Base-by-base conservation (phyloP, 2,888 invertebrate genomes). In the Pristionchus arcanus region DNA sequence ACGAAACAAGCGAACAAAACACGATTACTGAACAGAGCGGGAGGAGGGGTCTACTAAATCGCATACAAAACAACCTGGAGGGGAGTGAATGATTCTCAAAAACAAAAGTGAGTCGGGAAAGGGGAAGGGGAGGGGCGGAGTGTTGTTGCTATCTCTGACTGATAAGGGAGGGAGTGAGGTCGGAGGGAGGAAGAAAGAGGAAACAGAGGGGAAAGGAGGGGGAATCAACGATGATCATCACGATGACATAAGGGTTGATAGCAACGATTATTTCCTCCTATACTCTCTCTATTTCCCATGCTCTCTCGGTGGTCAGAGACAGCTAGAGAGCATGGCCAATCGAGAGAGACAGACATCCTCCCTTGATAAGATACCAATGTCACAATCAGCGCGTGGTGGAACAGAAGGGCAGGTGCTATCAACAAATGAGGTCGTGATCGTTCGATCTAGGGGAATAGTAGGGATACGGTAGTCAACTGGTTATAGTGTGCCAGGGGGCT, bases 21-120 rank as follows among this genome's bases (percentile, higher is more conserved):
- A 71, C 68, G 68, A 71, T 5, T 28, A 77, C 21, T 49, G 49
- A n/a, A n/a, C 15, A 49, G 49, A n/a, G 81, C 13, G 53, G 49
- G n/a, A 28, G 9, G 31, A 21, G 55, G 37, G 49, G n/a, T 11
- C 83, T 53, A 53, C 28, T 53, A 55, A 55, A 49, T n/a, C 49
- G 19, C 49, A 83, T 49, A 53, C 25, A 49, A 31, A 71, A 71
- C 74, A 74, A 74, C 74, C 25, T 74, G 74, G 53, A 81, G 42
- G 81, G 3, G 77, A 42, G 37, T 16, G 55, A 42, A 1, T 83
- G 16, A 55, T 83, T 55, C 55, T 49, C 53, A 83, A 55, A 83
- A 55, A 83, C 49, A 53, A 83, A 55, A 28, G 53, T 16, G 74
- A 74, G 34, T 7, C 13, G 49, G n/a, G 25, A 28, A 59, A 59